These are phyloP conservation scores for Augochlorella aurata DNA, from an alignment of 2,888 invertebrate genomes.

Conservation along the genomic window DNA sequence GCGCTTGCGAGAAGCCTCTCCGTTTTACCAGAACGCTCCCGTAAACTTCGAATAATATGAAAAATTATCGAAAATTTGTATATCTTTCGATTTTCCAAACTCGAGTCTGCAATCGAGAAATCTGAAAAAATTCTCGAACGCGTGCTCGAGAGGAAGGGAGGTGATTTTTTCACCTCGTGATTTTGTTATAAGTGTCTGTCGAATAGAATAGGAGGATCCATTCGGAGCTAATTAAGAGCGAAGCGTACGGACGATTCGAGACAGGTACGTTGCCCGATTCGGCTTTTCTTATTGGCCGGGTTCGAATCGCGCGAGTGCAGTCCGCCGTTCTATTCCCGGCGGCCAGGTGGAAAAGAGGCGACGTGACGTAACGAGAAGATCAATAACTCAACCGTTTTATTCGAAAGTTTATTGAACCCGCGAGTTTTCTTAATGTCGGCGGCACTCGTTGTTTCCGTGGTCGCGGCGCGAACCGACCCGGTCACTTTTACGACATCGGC, in stretches of 20 bases:
- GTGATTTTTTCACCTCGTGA: too few species aligned
- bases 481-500: conserved; percentile 35
- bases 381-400: conserved; percentile 70
- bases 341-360: conserved; percentile 55
- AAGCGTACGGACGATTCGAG: background rate
- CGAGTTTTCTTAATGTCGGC: conserved; percentile 41
- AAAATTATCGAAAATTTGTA: too few species aligned
- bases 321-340: conserved; percentile 19
- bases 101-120: too few species aligned
- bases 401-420: conserved; percentile 49
- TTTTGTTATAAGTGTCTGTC: too few species aligned
- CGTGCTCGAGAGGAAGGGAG: too few species aligned
- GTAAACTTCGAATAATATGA: too few species aligned
- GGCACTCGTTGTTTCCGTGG: background rate
- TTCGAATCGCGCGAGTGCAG: conserved; percentile 11
- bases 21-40: too few species aligned
- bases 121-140: too few species aligned
- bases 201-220: too few species aligned
- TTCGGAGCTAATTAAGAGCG: background rate
- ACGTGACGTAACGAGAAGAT: conserved; percentile 70
- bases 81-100: too few species aligned
- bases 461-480: background rate
- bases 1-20: too few species aligned
- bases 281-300: background rate
- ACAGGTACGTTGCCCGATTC: background rate